Evolutionary conservation across 1,140 invertebrate genomes (phyloP).

Genomic region (Rhizoglyphus robini): DNA sequence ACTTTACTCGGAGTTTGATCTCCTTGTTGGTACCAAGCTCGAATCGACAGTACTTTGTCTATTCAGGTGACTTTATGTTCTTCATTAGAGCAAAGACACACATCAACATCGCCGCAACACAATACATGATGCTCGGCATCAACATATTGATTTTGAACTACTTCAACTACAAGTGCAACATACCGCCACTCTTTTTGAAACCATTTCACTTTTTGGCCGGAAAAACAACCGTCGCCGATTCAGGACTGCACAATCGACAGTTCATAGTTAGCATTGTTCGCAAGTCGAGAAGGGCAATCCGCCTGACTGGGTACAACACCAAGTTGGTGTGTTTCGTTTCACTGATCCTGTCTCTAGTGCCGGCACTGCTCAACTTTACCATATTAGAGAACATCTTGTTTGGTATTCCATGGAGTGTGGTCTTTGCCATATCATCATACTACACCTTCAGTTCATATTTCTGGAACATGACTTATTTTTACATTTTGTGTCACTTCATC

Average conservation of each 20-base stretch:
- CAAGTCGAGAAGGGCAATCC: not conserved
- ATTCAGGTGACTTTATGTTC: not conserved
- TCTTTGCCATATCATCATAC: not conserved
- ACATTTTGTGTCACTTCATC: not conserved
- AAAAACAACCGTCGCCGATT: not conserved
- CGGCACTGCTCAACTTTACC: not conserved
- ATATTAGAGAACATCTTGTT: not conserved
- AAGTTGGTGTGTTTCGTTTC: not conserved
- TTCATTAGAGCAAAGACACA: constrained; percentile 8
- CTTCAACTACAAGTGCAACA: not conserved
- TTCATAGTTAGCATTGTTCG: not conserved
- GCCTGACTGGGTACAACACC: not conserved
- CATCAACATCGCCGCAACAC: not conserved
- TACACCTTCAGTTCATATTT: not conserved
- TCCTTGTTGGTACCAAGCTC: not conserved
- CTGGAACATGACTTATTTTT: constrained; percentile 8
- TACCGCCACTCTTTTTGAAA: not conserved
- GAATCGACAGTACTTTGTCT: not conserved
- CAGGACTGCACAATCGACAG: not conserved
- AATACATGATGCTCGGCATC: not conserved
- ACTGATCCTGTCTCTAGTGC: not conserved
- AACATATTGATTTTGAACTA: not conserved
- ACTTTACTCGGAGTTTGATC: not conserved
- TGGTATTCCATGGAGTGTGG: not conserved
- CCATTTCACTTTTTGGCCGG: not conserved